Evolutionary conservation across 1,140 invertebrate species (phyloP).

Genomic region (Plodia interpunctella): DNA sequence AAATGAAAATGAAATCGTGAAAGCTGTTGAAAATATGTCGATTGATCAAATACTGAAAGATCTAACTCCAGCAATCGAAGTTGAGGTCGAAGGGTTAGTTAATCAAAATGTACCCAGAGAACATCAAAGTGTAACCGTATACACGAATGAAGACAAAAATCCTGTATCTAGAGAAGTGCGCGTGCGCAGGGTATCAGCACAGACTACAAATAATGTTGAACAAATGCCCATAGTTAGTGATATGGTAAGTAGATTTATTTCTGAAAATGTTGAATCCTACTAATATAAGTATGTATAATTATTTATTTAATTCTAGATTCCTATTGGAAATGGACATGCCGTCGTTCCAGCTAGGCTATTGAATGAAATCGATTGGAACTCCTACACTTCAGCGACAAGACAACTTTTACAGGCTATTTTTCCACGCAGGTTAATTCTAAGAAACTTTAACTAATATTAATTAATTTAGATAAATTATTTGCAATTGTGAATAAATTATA

Average conservation of each 20-base stretch:
- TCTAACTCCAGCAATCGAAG: not conserved
- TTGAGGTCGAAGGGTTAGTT: not conserved
- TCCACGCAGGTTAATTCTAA: constrained; percentile 42
- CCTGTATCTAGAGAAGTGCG: not conserved
- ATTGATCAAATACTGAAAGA: constrained; percentile 4
- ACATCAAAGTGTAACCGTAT: not conserved
- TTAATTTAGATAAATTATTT: no score
- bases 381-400: constrained; percentile 40
- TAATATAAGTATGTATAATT: no score
- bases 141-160: not conserved
- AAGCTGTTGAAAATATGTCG: not conserved
- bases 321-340: constrained; percentile 36
- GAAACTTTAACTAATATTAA: no score
- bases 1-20: not conserved
- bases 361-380: constrained; percentile 42
- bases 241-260: not conserved
- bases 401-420: constrained; percentile 44
- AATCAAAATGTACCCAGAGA: not conserved
- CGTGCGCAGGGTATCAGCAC: not conserved
- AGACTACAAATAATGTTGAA: not conserved
- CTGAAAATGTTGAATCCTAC: no score
- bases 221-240: not conserved
- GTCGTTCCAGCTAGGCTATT: constrained; percentile 33
- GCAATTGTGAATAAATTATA: no score
- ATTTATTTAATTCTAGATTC: constrained; percentile 27